These are phyloP conservation scores for Dorcus parallelipipedus DNA, from an alignment of 2,888 invertebrate genomes.

Conservation along the genomic window DNA sequence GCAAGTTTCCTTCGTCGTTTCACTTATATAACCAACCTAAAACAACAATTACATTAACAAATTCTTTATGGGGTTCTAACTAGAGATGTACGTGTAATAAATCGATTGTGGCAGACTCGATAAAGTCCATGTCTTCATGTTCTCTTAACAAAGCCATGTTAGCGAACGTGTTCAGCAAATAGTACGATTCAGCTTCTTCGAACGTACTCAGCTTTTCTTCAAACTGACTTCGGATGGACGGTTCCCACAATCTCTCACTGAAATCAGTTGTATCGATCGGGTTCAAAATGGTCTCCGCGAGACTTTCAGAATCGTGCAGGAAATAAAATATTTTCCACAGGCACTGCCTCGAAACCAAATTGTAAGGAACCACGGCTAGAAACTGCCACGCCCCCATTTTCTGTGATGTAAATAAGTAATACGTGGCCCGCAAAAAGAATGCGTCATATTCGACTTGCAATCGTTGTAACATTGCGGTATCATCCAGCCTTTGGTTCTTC, in stretches of 20 bases:
- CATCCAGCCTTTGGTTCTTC: constrained; percentile 42
- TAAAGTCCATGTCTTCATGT: constrained; percentile 60
- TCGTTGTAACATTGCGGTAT: constrained; percentile 53
- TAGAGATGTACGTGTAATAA: constrained; percentile 61
- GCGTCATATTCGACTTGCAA: constrained; percentile 72
- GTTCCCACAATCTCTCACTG: constrained; percentile 48
- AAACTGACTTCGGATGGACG: constrained; percentile 54
- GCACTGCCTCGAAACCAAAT: constrained; percentile 55
- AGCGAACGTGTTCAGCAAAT: constrained; percentile 72
- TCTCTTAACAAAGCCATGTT: constrained; percentile 72
- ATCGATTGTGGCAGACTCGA: constrained; percentile 63
- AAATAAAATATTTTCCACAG: constrained; percentile 67
- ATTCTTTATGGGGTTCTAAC: not conserved
- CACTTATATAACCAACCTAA: constrained; percentile 71
- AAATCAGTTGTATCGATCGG: constrained; percentile 45
- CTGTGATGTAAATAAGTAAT: constrained; percentile 66
- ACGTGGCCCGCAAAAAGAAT: constrained; percentile 66
- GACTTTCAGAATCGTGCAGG: constrained; percentile 56
- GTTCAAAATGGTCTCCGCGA: constrained; percentile 37
- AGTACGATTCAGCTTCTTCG: constrained; percentile 71
- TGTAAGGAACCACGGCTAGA: constrained; percentile 71
- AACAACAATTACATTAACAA: constrained; percentile 12
- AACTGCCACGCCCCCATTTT: constrained; percentile 80
- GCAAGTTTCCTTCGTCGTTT: constrained; percentile 66
- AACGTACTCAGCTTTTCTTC: constrained; percentile 62